Conservation (phyloP, 1,140 invertebrate genomes). For the Alviniconcha marisindica region DNA sequence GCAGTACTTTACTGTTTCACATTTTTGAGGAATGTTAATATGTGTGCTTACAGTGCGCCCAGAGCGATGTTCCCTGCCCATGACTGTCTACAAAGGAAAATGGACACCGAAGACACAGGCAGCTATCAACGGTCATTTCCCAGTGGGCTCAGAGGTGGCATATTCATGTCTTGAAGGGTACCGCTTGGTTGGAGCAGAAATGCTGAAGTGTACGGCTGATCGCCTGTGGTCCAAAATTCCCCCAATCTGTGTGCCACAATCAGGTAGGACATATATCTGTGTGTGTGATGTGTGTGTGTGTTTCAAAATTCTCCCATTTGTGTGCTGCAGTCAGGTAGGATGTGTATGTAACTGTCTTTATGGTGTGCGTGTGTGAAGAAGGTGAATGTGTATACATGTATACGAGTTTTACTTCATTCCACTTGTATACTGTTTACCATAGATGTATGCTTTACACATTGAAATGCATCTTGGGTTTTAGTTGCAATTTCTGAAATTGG, state of each 20-base stretch:
- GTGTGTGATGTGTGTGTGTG: neutral
- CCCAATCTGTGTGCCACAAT: slow-evolving; percentile 46
- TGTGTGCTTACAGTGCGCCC: slow-evolving; percentile 42
- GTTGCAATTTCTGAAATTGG: too few relatives aligned
- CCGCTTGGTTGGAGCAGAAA: slow-evolving; percentile 43
- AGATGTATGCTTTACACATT: too few relatives aligned
- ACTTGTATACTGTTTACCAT: too few relatives aligned
- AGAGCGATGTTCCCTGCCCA: slow-evolving; percentile 42
- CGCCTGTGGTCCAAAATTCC: slow-evolving; percentile 50
- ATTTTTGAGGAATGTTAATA: too few relatives aligned
- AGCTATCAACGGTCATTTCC: slow-evolving; percentile 32
- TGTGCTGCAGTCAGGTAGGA: too few relatives aligned
- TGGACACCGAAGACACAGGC: slow-evolving; percentile 37
- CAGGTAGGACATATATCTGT: slow-evolving; percentile 39
- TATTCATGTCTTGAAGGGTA: slow-evolving; percentile 54
- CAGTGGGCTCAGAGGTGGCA: slow-evolving; percentile 49
- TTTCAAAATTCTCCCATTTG: too few relatives aligned
- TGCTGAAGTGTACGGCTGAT: slow-evolving; percentile 43
- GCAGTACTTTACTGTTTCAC: too few relatives aligned
- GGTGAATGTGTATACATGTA: too few relatives aligned
- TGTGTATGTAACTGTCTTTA: too few relatives aligned
- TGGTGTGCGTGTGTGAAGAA: too few relatives aligned
- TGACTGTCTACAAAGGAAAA: slow-evolving; percentile 46
- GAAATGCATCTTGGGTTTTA: too few relatives aligned
- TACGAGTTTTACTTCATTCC: too few relatives aligned